These are phyloP conservation scores for Siphlonurus alternatus DNA, from an alignment of 2,888 invertebrate species.

Conservation along the genomic window DNA sequence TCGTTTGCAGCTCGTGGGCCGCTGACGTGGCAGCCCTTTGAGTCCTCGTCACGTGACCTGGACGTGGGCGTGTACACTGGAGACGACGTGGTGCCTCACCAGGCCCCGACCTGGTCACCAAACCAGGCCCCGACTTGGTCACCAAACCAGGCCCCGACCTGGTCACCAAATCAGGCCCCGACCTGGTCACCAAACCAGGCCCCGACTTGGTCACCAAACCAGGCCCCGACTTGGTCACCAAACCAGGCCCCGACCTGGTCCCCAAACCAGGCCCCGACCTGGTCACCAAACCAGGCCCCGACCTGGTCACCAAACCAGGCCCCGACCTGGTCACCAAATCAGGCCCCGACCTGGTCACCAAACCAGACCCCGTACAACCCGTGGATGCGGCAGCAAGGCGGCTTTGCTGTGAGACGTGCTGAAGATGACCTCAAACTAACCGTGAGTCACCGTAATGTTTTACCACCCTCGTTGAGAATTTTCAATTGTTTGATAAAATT, in stretches of 20 bases:
- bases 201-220: not conserved
- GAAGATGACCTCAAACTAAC: conserved; percentile 1
- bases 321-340: not conserved
- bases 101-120: not conserved
- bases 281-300: not conserved
- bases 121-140: not conserved
- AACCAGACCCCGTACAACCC: not conserved
- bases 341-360: not conserved
- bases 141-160: not conserved
- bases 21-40: not conserved
- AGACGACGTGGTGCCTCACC: not conserved
- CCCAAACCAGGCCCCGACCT: not conserved
- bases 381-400: not conserved
- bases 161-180: not conserved
- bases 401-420: not conserved
- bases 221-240: too few relatives aligned
- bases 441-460: not conserved
- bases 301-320: not conserved
- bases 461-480: not conserved
- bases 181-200: too few relatives aligned
- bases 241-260: not conserved
- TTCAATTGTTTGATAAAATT: not conserved
- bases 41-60: conserved; percentile 6
- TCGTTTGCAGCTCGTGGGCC: not conserved
- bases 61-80: conserved; percentile 9